These are phyloP conservation scores for Coleophora flavipennella DNA, from an alignment of 2,888 invertebrate genomes.

Conservation along the genomic window DNA sequence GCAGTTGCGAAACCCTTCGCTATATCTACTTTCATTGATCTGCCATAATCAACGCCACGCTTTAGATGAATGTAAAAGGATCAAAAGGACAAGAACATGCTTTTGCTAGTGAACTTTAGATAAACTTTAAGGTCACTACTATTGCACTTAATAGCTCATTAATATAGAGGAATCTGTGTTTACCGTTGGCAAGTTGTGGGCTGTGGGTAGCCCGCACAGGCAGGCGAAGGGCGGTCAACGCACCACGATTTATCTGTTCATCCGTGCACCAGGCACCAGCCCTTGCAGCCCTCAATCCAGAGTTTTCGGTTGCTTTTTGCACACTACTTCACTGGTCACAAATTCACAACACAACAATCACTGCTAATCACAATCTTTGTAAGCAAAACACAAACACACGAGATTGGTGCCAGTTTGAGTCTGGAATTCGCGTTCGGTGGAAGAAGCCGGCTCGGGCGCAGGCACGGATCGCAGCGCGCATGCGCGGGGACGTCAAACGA, in stretches of 20 bases:
- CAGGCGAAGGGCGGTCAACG: conserved; percentile 52
- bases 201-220: conserved; percentile 30
- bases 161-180: neutral
- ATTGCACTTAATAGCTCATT: too few relatives aligned
- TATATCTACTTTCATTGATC: too few relatives aligned
- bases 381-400: neutral
- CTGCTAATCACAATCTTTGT: neutral
- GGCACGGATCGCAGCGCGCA: conserved; percentile 4
- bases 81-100: too few relatives aligned
- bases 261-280: conserved; percentile 32
- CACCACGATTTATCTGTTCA: conserved; percentile 41
- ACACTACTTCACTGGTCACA: neutral
- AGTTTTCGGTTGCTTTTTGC: conserved; percentile 10
- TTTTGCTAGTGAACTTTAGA: too few relatives aligned
- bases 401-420: neutral
- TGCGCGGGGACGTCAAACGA: conserved; percentile 24
- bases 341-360: neutral
- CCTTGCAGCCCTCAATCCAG: conserved; percentile 21
- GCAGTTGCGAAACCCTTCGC: too few relatives aligned
- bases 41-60: too few relatives aligned
- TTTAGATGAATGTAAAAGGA: too few relatives aligned
- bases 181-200: conserved; percentile 13
- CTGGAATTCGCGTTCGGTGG: conserved; percentile 20
- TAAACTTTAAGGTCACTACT: too few relatives aligned
- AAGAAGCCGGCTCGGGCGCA: conserved; percentile 15